Evolutionary conservation across 92 coral and sea anemone species (phyloP), one percentile per base, ranked within the genome.

Genomic region (Bergia puertoricense): DNA sequence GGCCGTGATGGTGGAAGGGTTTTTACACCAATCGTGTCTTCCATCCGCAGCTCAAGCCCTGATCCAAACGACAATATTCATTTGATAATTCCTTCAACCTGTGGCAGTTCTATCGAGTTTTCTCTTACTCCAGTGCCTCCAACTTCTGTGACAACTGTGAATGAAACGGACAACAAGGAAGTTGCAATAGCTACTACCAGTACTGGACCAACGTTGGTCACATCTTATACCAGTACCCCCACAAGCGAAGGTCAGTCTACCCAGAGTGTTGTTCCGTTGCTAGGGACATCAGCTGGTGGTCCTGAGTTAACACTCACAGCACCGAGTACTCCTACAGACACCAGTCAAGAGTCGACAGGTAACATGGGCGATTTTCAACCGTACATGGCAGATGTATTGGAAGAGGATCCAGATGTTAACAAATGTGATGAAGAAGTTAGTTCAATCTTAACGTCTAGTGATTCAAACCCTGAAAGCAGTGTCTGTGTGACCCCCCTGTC

Each of bases 1-100:
- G 68, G n/a, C 13, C 79, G 37, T 48, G 87, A 72, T 71, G 87
- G 87, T 48, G 87, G 87, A 36, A 84, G 36, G 67, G 66, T 71
- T 72, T 84, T 84, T 69, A 84, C 87, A 71, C 87, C 87, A 6
- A 16, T 84, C n/a, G 87, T 84, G n/a, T 84, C 87, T 48, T 84
- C 87, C 23, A 84, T 84, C 77, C 87, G 87, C 67, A 84, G 87
- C 46, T 84, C 87, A 15, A 84, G 87, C 45, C 87, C 87, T 43
- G 87, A 84, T 84, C 87, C 87, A 46, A 84, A 69, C n/a, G 87
- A 84, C 77, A 84, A 48, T 14, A 74, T 84, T 40, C 87, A 71
- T 18, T 71, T 84, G 79, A 84, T 84, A 30, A 72, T 84, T 48
- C 87, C 87, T 13, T 84, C 87, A n/a, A 16, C 66, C 30, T 71